phyloP scores from a whole-genome alignment of 2,888 invertebrate species.

The Agrochola circellaris region DNA sequence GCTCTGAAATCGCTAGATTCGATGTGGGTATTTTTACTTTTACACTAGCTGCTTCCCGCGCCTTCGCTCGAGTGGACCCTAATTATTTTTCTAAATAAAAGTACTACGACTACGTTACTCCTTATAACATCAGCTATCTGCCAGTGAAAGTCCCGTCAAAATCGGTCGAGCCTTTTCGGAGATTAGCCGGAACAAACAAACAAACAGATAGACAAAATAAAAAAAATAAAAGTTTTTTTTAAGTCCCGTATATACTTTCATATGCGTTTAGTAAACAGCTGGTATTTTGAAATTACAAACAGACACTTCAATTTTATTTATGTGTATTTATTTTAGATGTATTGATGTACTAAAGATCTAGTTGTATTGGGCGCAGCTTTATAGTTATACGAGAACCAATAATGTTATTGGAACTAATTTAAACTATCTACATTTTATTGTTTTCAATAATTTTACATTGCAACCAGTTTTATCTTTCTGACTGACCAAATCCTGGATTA shows the following conservation, averaged over 20 bases:
- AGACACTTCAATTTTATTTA: background rate
- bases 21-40: conserved; percentile 10
- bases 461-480: too few species aligned
- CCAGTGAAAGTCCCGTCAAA: too few species aligned
- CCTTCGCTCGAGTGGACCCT: background rate
- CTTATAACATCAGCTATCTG: too few species aligned
- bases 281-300: background rate
- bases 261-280: background rate
- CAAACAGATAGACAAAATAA: too few species aligned
- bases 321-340: too few species aligned
- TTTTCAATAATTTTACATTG: conserved; percentile 4
- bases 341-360: background rate
- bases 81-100: too few species aligned
- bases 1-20: background rate
- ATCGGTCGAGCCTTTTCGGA: too few species aligned
- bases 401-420: conserved; percentile 26
- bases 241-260: too few species aligned
- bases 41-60: background rate
- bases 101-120: too few species aligned
- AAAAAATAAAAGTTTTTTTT: too few species aligned
- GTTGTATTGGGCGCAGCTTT: conserved; percentile 1
- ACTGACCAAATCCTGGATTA: too few species aligned
- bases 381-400: conserved; percentile 4
- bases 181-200: too few species aligned
- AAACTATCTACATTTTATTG: conserved; percentile 8